A percentile compares a stretch with the other conserved stretches of the same genome.
Evolutionary conservation across 37 sponge, comb jelly and placozoan genomes (phyloP).

Genomic region (Tethya wilhelma): DNA sequence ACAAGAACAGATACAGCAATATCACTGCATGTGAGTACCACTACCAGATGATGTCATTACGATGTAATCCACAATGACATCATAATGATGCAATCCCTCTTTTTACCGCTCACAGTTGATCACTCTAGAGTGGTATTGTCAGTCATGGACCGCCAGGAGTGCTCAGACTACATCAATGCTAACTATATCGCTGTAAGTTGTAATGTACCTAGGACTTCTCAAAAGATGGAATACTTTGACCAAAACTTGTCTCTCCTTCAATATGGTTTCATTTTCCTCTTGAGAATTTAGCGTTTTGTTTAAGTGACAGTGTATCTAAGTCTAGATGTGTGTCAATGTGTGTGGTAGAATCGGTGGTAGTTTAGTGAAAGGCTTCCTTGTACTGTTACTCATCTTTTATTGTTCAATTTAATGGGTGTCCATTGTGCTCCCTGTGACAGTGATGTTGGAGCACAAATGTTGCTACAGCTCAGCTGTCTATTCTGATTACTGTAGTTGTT

Average conservation of each 20-base stretch:
- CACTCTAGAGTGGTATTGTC: conserved; percentile 68
- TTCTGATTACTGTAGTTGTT: too few species aligned
- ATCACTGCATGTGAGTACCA: conserved; percentile 79
- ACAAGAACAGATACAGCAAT: conserved; percentile 91
- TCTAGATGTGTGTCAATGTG: too few species aligned
- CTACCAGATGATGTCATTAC: neutral
- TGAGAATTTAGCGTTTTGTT: too few species aligned
- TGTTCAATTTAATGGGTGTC: too few species aligned
- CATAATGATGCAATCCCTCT: neutral
- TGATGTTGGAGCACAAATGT: too few species aligned
- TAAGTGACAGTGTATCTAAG: too few species aligned
- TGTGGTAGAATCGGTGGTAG: too few species aligned
- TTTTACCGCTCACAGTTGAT: conserved; percentile 51
- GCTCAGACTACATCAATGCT: conserved; percentile 85
- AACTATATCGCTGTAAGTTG: conserved; percentile 65
- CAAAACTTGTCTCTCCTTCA: neutral
- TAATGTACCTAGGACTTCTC: neutral
- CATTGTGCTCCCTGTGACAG: too few species aligned
- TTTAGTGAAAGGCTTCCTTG: too few species aligned
- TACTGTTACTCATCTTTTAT: too few species aligned
- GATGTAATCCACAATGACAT: neutral
- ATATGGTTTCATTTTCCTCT: too few species aligned
- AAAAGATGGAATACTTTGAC: neutral
- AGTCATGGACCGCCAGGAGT: conserved; percentile 25
- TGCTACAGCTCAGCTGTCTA: too few species aligned